Evolutionary conservation across 2,113 vertebrate species (phyloP).

Genomic region (Ia io): DNA sequence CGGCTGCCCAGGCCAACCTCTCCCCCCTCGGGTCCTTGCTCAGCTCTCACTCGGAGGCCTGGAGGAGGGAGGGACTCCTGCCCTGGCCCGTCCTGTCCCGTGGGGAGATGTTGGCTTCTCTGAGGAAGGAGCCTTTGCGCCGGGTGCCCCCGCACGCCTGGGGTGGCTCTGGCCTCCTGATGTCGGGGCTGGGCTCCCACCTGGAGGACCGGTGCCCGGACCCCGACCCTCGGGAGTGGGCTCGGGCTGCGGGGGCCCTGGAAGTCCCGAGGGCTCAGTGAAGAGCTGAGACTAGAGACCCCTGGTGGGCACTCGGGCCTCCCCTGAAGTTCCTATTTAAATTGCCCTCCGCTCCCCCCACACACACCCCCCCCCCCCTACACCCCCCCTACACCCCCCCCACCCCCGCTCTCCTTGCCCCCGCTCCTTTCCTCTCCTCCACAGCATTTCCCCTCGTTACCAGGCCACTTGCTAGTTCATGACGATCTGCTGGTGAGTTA

Average conservation of each 20-base stretch:
- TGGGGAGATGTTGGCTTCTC: not conserved
- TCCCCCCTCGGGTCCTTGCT: not conserved
- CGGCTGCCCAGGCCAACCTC: not conserved
- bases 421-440: not conserved
- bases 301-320: not conserved
- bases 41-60: not conserved
- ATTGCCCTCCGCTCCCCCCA: not conserved
- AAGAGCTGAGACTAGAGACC: not conserved
- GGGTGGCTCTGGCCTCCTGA: not conserved
- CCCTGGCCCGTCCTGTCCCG: not conserved
- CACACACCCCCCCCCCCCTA: not conserved
- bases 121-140: not conserved
- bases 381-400: too few relatives aligned
- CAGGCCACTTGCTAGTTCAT: not conserved
- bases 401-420: not conserved
- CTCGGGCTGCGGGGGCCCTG: not conserved
- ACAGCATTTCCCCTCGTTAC: not conserved
- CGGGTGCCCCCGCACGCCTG: fast-evolving
- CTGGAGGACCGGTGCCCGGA: not conserved
- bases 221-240: not conserved
- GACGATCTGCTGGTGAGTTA: not conserved
- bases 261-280: not conserved
- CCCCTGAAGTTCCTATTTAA: not conserved
- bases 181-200: not conserved
- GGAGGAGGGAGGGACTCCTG: not conserved